Conservation (phyloP, 2,888 invertebrate genomes). For the Xylota sylvarum region DNA sequence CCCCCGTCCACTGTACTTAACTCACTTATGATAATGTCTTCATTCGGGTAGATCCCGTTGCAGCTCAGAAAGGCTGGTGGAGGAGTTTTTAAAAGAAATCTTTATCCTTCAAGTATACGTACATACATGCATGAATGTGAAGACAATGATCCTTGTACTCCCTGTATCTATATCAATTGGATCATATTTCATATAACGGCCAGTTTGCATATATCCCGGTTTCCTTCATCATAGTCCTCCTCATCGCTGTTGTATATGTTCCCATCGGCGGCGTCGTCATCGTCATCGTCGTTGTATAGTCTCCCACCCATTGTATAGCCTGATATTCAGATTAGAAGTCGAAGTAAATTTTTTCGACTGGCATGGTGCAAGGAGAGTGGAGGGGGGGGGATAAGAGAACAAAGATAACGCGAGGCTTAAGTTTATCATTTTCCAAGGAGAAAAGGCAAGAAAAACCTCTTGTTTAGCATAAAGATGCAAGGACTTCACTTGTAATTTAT, state of each 20-base stretch:
- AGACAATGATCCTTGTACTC: conserved; percentile 69
- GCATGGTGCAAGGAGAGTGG: neutral
- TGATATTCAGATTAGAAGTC: conserved; percentile 75
- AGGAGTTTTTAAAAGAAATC: neutral
- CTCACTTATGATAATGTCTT: conserved; percentile 75
- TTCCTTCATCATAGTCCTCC: conserved; percentile 34
- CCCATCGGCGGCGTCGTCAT: neutral
- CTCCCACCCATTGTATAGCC: conserved; percentile 32
- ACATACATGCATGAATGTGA: conserved; percentile 46
- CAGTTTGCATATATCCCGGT: conserved; percentile 69
- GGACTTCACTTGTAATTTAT: conserved; percentile 76
- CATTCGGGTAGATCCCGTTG: conserved; percentile 73
- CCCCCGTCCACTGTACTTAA: conserved; percentile 60
- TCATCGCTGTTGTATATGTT: conserved; percentile 13
- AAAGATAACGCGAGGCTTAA: conserved; percentile 74
- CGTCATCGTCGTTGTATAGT: neutral
- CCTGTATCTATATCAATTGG: conserved; percentile 72
- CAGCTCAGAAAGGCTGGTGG: conserved; percentile 42
- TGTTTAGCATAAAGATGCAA: conserved; percentile 75
- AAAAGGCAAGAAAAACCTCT: conserved; percentile 52
- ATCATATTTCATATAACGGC: conserved; percentile 76
- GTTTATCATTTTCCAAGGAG: conserved; percentile 73
- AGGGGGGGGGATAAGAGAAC: conserved; percentile 20
- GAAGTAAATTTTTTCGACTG: conserved; percentile 49
- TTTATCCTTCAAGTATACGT: conserved; percentile 36